Base-by-base conservation (phyloP, 2,888 invertebrate genomes). In the Rhamnusium bicolor region DNA sequence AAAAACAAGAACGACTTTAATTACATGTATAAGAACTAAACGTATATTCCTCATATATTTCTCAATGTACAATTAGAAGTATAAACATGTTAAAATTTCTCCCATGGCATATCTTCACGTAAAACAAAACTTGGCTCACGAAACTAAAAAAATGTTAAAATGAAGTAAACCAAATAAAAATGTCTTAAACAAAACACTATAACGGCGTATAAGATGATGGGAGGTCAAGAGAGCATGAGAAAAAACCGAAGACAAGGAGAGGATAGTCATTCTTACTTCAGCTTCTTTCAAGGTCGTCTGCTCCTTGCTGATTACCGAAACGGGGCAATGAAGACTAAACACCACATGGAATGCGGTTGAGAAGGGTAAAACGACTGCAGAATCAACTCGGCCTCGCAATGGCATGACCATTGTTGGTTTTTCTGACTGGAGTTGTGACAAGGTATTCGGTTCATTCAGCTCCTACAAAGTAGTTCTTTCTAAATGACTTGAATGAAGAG, bases 201-300 rank as follows among this genome's bases (percentile, higher is more conserved):
- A 74, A 77, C 73, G 75, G 72, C 71, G 63, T 67, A 71, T 72
- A 72, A 66, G 72, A 74, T 77, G 75, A 77, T 69, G 74, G 69
- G 75, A 75, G 77, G 77, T 77, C 77, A 77, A 75, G 72, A 69
- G 76, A 77, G 74, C 76, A 77, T 77, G 76, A 71, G 76, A 77
- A 77, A n/a, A 19, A 61, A 18, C 40, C 51, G 51, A 18, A 18
- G 18, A 16, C 19, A 69, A 72, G 63, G 72, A 67, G 73, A 75
- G 75, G 79, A 40, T 54, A 79, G 80, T 80, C 80, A 80, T 80
- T 78, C 78, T 75, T 69, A 69, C 47, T 72, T 67, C 18, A 18
- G 56, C 46, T 56, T 16, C 56, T 75, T 70, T 74, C 81, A 83
- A 83, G 83, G 83, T 71, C 82, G 82, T 75, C 81, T 68, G 79